Evolutionary conservation across 2,797 vertebrate genomes (phyloP).

Genomic region (Petrocephalus sullivani): DNA sequence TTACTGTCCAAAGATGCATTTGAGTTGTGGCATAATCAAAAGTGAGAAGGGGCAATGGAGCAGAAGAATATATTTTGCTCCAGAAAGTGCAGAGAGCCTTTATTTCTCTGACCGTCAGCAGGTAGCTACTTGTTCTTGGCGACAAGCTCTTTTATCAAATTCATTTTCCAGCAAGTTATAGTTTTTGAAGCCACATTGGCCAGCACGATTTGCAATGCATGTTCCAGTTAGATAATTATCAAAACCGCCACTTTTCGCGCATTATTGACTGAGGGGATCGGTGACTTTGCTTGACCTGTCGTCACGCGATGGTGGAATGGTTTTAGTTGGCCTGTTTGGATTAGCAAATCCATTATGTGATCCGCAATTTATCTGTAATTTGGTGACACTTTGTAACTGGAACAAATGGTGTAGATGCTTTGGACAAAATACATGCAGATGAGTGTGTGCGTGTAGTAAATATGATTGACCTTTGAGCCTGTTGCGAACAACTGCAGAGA

Average conservation of each 20-base stretch:
- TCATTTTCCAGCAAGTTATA: background rate
- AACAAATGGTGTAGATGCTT: background rate
- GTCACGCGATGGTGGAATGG: background rate
- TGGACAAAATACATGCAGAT: background rate
- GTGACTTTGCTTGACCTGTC: conserved; percentile 1
- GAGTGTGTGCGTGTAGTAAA: conserved; percentile 29
- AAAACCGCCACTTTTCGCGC: background rate
- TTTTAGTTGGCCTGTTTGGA: background rate
- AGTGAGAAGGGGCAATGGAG: conserved; percentile 15
- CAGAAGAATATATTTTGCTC: conserved; percentile 15
- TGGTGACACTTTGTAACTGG: background rate
- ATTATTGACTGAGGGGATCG: background rate
- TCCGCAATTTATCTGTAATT: conserved; percentile 2
- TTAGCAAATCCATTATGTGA: background rate
- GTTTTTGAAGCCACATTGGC: background rate
- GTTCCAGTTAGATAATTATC: background rate
- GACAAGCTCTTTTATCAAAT: background rate
- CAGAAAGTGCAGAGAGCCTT: conserved; percentile 12
- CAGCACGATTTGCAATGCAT: background rate
- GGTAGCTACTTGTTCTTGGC: background rate
- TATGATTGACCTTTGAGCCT: conserved; percentile 38
- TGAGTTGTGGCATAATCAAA: conserved; percentile 22
- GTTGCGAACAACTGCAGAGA: conserved; percentile 55
- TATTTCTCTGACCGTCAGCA: conserved; percentile 3
- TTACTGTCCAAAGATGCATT: conserved; percentile 27